Evolutionary conservation across 1,140 invertebrate species (phyloP), one percentile per base, ranked within the genome.

Genomic region (Achatina immaculata): DNA sequence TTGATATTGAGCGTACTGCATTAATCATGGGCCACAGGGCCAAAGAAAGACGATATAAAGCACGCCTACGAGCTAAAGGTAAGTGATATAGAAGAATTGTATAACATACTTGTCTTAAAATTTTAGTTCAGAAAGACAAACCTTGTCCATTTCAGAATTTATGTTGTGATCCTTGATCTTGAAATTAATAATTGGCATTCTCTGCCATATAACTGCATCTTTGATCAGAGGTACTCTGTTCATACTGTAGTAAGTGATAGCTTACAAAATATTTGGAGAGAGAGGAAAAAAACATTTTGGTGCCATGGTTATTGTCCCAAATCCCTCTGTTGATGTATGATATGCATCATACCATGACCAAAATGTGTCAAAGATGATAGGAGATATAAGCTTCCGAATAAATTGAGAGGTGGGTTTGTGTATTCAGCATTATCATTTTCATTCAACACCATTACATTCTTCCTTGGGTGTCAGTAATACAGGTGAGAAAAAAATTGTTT

Each of bases 41-140:
- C n/a, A 73, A 73, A 73, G 71, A 73, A 11, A 73, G 71, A 48
- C 38, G 42, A 28, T 73, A 73, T 73, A 73, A 45, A 73, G 71
- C 40, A 6, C 40, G 71, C 9, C 6, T 73, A 45, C 31, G 43
- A 43, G 28, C 11, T 73, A 19, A 73, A 73, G 71, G 71, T 73
- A 28, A 43, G 68, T 69, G 36, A 40, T 7, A n/a, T 40, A 16
- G 21, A 42, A 14, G 48, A 51, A 14, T 51, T 51, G 24, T 11
- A 14, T 51, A 51, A 11, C 24, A 14, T 24, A 51, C 48, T 51
- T 51, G 24, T 11, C 48, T 24, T 24, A 14, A 11, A 11, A 51
- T 51, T 51, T 24, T 51, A 51, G n/a, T n/a, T n/a, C n/a, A n/a
- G n/a, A n/a, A n/a, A n/a, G n/a, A n/a, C n/a, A n/a, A n/a, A n/a